Conservation (phyloP, 2,888 invertebrate genomes). For the Agonum fuliginosum region DNA sequence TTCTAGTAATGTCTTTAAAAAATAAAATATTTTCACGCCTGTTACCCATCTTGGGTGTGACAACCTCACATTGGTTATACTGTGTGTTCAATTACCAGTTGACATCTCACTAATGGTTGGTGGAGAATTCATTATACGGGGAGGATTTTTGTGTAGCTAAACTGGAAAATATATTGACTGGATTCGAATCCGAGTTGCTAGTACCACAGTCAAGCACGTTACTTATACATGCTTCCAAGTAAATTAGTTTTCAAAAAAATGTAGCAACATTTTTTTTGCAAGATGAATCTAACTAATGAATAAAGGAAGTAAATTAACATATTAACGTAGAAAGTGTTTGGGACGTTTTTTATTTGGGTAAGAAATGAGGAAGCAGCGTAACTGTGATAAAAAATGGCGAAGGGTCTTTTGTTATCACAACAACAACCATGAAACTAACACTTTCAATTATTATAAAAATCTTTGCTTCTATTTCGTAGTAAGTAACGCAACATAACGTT, state of each 20-base stretch:
- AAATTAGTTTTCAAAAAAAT: not conserved
- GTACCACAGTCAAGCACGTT: no score
- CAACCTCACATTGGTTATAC: no score
- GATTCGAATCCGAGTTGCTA: no score
- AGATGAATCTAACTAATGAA: not conserved
- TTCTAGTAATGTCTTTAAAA: no score
- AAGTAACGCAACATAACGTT: constrained; percentile 33
- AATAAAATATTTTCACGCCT: no score
- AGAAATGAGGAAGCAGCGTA: not conserved
- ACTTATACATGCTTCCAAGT: no score
- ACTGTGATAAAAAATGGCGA: not conserved
- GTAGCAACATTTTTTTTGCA: not conserved
- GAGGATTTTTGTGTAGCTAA: no score
- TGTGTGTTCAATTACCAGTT: no score
- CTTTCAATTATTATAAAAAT: constrained; percentile 48
- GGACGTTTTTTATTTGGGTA: not conserved
- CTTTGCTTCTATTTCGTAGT: constrained; percentile 10
- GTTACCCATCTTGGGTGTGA: no score
- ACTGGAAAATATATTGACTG: no score
- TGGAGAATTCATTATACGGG: no score
- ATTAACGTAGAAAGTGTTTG: not conserved
- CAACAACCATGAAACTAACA: constrained; percentile 31
- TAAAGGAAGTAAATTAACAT: constrained; percentile 20
- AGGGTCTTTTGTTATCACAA: constrained; percentile 18
- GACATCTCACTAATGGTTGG: no score